Percentiles rank a stretch among this genome's conserved stretches.
phyloP scores from a whole-genome alignment of 2,113 vertebrate species.

The Progne subis region DNA sequence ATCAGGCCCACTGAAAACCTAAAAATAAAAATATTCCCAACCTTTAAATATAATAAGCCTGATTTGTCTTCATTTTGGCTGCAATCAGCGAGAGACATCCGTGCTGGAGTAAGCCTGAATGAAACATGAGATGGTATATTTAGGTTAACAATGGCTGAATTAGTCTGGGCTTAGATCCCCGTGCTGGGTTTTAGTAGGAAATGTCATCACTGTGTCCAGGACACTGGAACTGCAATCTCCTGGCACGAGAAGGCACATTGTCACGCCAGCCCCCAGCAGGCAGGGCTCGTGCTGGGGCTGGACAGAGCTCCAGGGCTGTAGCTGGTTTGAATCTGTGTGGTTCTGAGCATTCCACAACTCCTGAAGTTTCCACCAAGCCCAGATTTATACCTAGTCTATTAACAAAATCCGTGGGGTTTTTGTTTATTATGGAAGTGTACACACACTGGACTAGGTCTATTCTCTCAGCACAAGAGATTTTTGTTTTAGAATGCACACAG shows the following conservation, averaged over 20 bases:
- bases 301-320: background rate
- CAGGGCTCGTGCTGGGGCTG: background rate
- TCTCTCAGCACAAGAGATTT: background rate
- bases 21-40: conserved; percentile 56
- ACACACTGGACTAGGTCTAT: background rate
- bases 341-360: background rate
- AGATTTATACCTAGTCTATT: background rate
- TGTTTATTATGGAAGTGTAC: background rate
- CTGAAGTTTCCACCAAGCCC: background rate
- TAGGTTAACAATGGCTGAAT: conserved; percentile 43
- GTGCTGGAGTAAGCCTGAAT: conserved; percentile 23
- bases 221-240: background rate
- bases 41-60: conserved; percentile 44
- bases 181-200: background rate
- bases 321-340: background rate
- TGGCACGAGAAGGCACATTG: fast-evolving
- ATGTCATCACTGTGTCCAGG: background rate
- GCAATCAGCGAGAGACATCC: conserved; percentile 30
- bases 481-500: background rate
- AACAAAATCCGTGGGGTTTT: background rate
- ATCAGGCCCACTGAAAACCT: conserved; percentile 35
- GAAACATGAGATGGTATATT: conserved; percentile 42
- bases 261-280: background rate
- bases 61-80: conserved; percentile 54
- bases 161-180: background rate